These are phyloP conservation scores for Sylvietta virens DNA, from an alignment of 2,113 vertebrate genomes.

Conservation along the genomic window DNA sequence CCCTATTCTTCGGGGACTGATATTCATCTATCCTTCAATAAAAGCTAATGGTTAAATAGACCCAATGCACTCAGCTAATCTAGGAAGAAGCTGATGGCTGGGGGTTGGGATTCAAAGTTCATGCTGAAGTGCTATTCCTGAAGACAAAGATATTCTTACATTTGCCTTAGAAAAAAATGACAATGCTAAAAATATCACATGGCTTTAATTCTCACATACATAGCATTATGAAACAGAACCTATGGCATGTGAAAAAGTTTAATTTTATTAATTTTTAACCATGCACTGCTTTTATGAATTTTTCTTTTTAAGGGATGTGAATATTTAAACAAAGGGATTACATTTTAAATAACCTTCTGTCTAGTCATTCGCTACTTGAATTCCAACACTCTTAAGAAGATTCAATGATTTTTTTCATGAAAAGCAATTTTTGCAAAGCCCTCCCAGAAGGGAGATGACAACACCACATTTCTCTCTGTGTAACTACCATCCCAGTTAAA, in stretches of 20 bases:
- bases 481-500: conserved; percentile 11
- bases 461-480: not conserved
- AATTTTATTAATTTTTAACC: conserved; percentile 31
- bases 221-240: not conserved
- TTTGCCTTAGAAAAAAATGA: conserved; percentile 45
- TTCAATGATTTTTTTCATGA: not conserved
- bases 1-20: conserved; percentile 70
- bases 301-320: conserved; percentile 25
- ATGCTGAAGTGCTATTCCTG: conserved; percentile 29
- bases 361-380: conserved; percentile 8
- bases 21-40: conserved; percentile 72
- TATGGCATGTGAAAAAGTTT: not conserved
- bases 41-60: conserved; percentile 72
- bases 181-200: conserved; percentile 4
- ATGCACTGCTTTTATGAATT: not conserved
- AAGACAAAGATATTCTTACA: conserved; percentile 52
- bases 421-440: conserved; percentile 50
- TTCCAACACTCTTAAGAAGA: conserved; percentile 19
- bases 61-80: conserved; percentile 73
- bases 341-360: conserved; percentile 48
- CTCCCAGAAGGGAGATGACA: not conserved
- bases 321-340: conserved; percentile 22
- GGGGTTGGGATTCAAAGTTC: conserved; percentile 62
- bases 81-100: conserved; percentile 61
- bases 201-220: not conserved